Evolutionary conservation across 2,113 vertebrate genomes (phyloP), one percentile per base, ranked within the genome.

Genomic region (Planiliza haematocheilus): DNA sequence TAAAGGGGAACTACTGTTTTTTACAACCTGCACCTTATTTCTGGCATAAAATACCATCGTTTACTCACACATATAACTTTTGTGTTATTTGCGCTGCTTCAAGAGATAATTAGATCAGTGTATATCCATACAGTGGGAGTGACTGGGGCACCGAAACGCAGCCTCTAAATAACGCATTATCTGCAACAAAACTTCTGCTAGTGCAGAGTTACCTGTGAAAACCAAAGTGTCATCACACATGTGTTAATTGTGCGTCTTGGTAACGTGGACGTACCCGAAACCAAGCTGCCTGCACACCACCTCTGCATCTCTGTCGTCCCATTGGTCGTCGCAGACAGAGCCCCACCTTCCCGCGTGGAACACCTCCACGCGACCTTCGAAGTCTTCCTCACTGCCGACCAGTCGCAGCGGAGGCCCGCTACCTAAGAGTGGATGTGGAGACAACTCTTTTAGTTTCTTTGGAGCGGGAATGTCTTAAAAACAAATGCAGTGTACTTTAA

Each of bases 221-320:
- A 41, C 38, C 38, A 66, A 17, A 66, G n/a, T 10, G n/a, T 55
- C 20, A 10, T 10, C 37, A 55, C n/a, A 53, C 34, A 18, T 9
- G 21, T 48, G 37, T 56, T 30, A 16, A 34, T 7, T 46, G 3
- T 12, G 7, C 17, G 18, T 11, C 21, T 9, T 16, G 12, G 55
- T 34, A 20, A 39, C 21, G 55, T 24, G 3, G 49, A 75, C 89
- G 73, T 83, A 97, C 96, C 95, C 94, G 55, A 96, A 92, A 37
- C 95, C 95, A 41, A 97, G 89, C 86, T 97, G 96, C 58, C 96
- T 93, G 88, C 96, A 97, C 58, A 97, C 95, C 58, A 97, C 96
- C 80, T 95, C 95, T 4, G 96, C 96, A 67, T 97, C 96, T 39
- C 88, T 92, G 85, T 96, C 91, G 0, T 97, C 96, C 96, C 96